Evolutionary conservation across 2,797 vertebrate species (phyloP).

Genomic region (Thaleichthys pacificus): DNA sequence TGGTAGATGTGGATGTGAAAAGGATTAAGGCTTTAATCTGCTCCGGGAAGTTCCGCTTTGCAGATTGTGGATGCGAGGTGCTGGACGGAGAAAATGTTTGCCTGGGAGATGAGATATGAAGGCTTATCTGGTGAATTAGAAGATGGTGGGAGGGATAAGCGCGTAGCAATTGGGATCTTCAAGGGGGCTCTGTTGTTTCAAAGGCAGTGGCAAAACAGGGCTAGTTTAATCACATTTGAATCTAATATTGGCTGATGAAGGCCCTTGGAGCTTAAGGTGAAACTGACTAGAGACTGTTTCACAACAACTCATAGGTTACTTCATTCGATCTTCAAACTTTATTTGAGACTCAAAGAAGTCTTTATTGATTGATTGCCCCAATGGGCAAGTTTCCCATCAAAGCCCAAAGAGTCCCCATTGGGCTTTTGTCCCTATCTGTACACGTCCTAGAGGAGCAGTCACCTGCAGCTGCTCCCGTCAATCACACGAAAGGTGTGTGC

Average conservation of each 20-base stretch:
- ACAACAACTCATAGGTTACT: background rate
- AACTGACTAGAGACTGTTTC: slow-evolving; percentile 9
- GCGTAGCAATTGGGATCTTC: slow-evolving; percentile 7
- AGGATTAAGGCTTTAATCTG: slow-evolving; percentile 11
- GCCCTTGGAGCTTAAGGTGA: slow-evolving; percentile 27
- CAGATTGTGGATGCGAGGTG: background rate
- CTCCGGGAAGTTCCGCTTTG: background rate
- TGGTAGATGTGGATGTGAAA: background rate
- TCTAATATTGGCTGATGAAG: slow-evolving; percentile 45
- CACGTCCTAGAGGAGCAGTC: background rate
- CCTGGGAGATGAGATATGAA: slow-evolving; percentile 34
- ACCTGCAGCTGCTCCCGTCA: background rate
- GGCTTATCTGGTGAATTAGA: slow-evolving; percentile 10
- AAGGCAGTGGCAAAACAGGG: slow-evolving; percentile 27
- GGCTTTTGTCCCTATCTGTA: background rate
- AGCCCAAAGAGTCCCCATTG: background rate
- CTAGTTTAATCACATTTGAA: slow-evolving; percentile 40
- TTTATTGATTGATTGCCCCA: background rate
- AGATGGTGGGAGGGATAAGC: slow-evolving; percentile 16
- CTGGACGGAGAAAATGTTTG: background rate
- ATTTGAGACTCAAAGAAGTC: background rate
- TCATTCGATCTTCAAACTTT: too few species aligned
- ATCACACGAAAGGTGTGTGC: background rate
- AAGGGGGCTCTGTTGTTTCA: slow-evolving; percentile 25
- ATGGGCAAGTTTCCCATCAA: too few species aligned